Conservation (phyloP, 1,140 invertebrate genomes). For the Macrobrachium rosenbergii region DNA sequence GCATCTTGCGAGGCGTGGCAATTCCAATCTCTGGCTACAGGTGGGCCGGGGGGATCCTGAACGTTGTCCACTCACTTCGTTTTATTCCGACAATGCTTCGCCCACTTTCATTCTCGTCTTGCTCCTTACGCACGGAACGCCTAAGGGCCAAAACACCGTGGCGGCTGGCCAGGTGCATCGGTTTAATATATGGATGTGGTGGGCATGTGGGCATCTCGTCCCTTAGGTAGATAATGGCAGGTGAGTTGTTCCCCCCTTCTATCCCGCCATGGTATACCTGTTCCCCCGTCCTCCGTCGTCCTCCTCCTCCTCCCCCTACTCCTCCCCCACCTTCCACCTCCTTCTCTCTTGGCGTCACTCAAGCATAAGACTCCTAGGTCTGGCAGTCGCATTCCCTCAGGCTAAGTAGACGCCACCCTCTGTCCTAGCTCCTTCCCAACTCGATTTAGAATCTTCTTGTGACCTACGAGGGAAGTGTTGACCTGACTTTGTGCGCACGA, state of each 20-base stretch:
- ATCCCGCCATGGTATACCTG: constrained; percentile 33
- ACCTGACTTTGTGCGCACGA: constrained; percentile 14
- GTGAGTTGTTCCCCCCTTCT: constrained; percentile 59
- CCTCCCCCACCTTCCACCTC: constrained; percentile 51
- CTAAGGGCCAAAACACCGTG: constrained; percentile 33
- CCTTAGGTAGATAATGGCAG: constrained; percentile 66
- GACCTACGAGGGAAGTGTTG: constrained; percentile 20
- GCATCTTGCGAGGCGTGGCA: constrained; percentile 45
- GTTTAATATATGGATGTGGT: constrained; percentile 53
- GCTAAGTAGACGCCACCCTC: constrained; percentile 61
- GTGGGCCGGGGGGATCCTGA: constrained; percentile 53
- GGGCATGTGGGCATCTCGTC: constrained; percentile 63
- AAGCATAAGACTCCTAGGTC: constrained; percentile 60
- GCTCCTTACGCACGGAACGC: constrained; percentile 31
- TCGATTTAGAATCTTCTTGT: neutral
- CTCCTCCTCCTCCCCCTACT: constrained; percentile 55
- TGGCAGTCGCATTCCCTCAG: constrained; percentile 64
- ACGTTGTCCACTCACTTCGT: constrained; percentile 53
- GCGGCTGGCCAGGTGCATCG: constrained; percentile 33
- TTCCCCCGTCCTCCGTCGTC: constrained; percentile 21
- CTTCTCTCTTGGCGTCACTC: constrained; percentile 63
- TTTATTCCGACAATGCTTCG: constrained; percentile 59
- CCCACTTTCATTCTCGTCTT: constrained; percentile 3
- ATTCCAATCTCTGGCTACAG: constrained; percentile 49
- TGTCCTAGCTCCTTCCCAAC: constrained; percentile 44